These are phyloP conservation scores for Tetanocera ferruginea DNA, from an alignment of 2,888 invertebrate species.

Conservation along the genomic window DNA sequence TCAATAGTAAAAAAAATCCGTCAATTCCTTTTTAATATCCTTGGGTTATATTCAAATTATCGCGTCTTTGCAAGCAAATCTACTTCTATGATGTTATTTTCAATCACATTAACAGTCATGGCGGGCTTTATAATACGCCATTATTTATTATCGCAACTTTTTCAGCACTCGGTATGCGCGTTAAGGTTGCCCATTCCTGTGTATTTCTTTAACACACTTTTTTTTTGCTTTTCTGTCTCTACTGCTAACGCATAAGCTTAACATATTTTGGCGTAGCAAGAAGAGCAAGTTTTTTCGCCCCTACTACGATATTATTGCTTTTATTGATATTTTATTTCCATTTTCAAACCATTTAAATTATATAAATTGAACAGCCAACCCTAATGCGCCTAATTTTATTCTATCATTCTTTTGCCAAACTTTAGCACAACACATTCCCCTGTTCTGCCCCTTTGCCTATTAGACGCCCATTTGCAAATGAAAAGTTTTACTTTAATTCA, in stretches of 20 bases:
- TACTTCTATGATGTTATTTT: no score
- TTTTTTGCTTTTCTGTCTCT: background rate
- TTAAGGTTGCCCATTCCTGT: background rate
- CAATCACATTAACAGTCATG: no score
- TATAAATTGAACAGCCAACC: background rate
- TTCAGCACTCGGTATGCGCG: no score
- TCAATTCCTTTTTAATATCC: no score
- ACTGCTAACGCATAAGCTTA: background rate
- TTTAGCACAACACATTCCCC: background rate
- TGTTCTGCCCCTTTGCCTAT: background rate
- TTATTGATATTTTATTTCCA: slow-evolving; percentile 9
- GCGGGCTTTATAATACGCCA: no score
- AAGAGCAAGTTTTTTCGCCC: no score
- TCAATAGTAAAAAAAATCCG: no score
- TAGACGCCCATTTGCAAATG: slow-evolving; percentile 28
- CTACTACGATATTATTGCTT: background rate
- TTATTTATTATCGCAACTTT: no score
- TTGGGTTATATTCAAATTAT: no score
- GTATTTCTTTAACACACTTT: background rate
- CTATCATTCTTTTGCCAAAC: background rate
- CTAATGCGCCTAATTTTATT: background rate
- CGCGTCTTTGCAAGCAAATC: no score
- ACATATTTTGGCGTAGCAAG: no score
- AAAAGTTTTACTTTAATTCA: slow-evolving; percentile 31
- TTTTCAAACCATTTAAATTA: slow-evolving; percentile 2